A percentile compares a stretch with the other conserved stretches of the same genome.
Conservation (phyloP, 2,113 vertebrate genomes). For the Paramormyrops kingsleyae region DNA sequence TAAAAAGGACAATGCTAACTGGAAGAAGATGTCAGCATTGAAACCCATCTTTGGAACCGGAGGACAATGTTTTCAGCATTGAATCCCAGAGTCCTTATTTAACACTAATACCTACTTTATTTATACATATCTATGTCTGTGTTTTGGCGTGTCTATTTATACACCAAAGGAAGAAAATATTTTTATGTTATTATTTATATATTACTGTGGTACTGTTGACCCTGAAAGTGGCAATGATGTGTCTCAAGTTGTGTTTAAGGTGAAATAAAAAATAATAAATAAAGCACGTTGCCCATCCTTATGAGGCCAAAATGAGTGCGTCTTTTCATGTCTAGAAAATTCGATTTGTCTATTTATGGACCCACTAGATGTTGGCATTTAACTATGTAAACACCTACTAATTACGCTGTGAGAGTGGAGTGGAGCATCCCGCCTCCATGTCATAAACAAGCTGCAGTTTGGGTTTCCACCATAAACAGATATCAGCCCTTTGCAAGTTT, state of each 20-base stretch:
- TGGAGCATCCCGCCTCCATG: not conserved
- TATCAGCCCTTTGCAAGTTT: not conserved
- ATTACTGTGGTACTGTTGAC: not conserved
- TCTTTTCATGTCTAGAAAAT: not conserved
- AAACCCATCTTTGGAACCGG: not conserved
- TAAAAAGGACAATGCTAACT: not conserved
- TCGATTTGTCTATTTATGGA: not conserved
- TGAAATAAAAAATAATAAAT: not conserved
- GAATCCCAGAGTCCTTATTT: not conserved
- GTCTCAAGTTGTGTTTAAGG: not conserved
- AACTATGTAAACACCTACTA: not conserved
- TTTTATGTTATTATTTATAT: not conserved
- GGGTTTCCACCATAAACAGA: constrained; percentile 1
- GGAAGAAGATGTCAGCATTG: not conserved
- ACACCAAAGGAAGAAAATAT: not conserved
- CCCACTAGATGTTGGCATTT: not conserved
- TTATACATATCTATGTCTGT: not conserved
- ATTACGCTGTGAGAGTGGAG: not conserved
- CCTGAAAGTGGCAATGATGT: not conserved
- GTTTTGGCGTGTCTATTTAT: not conserved
- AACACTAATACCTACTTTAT: not conserved
- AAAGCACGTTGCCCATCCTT: not conserved
- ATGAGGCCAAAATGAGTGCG: not conserved
- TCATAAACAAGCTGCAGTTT: not conserved
- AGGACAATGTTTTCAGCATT: not conserved